Evolutionary conservation across 2,113 vertebrate genomes (phyloP), one percentile per base, ranked within the genome.

Genomic region (Megaceryle torquata): DNA sequence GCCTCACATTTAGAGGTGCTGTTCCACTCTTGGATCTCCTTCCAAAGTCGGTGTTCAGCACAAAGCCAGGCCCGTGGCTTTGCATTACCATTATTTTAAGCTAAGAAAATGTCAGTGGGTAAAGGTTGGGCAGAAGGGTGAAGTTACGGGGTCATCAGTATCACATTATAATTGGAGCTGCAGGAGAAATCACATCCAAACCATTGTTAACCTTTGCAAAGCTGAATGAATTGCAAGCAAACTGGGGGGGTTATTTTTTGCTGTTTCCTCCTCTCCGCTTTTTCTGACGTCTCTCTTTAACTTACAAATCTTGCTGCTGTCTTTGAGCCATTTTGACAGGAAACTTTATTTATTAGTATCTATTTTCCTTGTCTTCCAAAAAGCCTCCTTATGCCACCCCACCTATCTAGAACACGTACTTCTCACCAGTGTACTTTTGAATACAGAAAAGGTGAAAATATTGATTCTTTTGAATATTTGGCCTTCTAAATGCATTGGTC

Each of bases 51-150:
- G 15, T 33, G 31, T 25, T 80, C 26, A 61, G 29, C 50, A 43
- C 4, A 6, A 21, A 33, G 29, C 21, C 53, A 41, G 41, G 19
- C 29, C 12, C 24, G 37, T 37, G 37, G 37, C 79, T 81, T 18
- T 20, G 15, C 12, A 8, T 70, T 56, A 24, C 35, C 67, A 1
- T 35, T 46, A 7, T 41, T 95, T 95, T 10, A 67, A 83, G 71
- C 63, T 5, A 22, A 57, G 78, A 21, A 96, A 93, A 88, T 83
- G 93, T 90, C 95, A 90, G 56, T 60, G 82, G 64, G 14, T 88
- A 86, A 91, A 88, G 82, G 71, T 25, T 94, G 94, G 64, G 75
- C n/a, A 50, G 85, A 57, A 43, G 0, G 1, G 76, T 18, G 88
- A 70, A 81, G 63, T 83, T 78, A 41, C 0, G 0, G 63, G 71